phyloP scores from a whole-genome alignment of 1,140 invertebrate genomes.

The Telenomus remus region DNA sequence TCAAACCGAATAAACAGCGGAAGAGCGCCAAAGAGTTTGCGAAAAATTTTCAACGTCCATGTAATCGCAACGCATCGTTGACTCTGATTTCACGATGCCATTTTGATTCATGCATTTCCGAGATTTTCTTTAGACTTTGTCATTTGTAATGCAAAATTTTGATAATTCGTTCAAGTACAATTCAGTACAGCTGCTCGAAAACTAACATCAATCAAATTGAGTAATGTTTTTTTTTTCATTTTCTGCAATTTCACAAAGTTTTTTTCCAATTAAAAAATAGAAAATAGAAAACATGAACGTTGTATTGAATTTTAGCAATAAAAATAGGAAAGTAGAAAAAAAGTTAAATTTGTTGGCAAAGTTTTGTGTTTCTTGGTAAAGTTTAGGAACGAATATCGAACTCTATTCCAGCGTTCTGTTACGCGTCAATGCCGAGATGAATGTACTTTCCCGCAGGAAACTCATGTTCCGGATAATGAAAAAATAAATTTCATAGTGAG shows the following conservation, averaged over 20 bases:
- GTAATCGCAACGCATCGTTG: conserved; percentile 48
- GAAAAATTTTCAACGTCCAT: conserved; percentile 56
- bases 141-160: neutral
- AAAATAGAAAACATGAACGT: conserved; percentile 15
- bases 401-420: conserved; percentile 53
- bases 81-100: conserved; percentile 32
- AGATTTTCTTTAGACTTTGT: neutral
- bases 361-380: conserved; percentile 42
- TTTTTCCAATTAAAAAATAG: too few species aligned
- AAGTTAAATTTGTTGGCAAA: conserved; percentile 52
- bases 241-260: too few species aligned
- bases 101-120: conserved; percentile 44
- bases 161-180: too few species aligned
- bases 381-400: conserved; percentile 53
- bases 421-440: conserved; percentile 52
- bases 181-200: too few species aligned
- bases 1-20: conserved; percentile 51
- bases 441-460: conserved; percentile 53
- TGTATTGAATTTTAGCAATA: conserved; percentile 28
- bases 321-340: conserved; percentile 26
- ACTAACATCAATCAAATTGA: too few species aligned
- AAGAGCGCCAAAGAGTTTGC: conserved; percentile 53
- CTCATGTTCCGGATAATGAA: conserved; percentile 57
- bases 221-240: too few species aligned
- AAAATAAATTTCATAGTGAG: conserved; percentile 56